Evolutionary conservation across 1,140 invertebrate genomes (phyloP).

Genomic region (Diachasmimorpha longicaudata): DNA sequence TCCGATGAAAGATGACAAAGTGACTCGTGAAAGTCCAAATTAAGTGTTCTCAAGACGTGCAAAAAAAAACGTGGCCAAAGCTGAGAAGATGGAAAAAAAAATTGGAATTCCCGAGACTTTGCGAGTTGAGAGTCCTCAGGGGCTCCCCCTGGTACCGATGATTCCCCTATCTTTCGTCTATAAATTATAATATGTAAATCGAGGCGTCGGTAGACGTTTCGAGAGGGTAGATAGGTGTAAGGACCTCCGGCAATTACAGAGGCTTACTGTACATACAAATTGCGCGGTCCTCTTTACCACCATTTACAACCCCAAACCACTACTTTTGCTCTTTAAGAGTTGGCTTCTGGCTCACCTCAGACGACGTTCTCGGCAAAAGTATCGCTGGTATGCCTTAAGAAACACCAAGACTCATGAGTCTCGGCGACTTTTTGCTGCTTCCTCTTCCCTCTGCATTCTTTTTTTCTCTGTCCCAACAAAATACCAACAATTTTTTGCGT

Average conservation of each 20-base stretch:
- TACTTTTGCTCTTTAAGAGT: not conserved
- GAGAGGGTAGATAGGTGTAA: constrained; percentile 38
- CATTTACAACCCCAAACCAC: constrained; percentile 11
- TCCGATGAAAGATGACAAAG: not conserved
- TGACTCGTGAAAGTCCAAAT: constrained; percentile 2
- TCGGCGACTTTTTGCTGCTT: not conserved
- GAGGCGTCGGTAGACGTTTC: constrained; percentile 13
- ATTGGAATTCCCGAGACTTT: not conserved
- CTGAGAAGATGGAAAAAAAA: not conserved
- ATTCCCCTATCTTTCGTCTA: constrained; percentile 37
- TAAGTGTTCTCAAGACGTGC: not conserved
- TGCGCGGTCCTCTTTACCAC: constrained; percentile 28
- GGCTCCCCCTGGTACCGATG: not conserved
- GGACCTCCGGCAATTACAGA: constrained; percentile 43
- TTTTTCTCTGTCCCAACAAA: not conserved
- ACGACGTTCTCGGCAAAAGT: not conserved
- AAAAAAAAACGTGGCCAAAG: not conserved
- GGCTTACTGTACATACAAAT: constrained; percentile 51
- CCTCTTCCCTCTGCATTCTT: not conserved
- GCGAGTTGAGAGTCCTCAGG: not conserved
- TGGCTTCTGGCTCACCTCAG: constrained; percentile 9
- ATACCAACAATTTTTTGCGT: not conserved
- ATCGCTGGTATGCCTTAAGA: not conserved
- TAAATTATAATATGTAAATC: constrained; percentile 55
- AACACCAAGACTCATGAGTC: not conserved